Percentiles rank a stretch among this genome's conserved stretches.
Evolutionary conservation across 2,888 invertebrate species (phyloP).

Genomic region (Eupithecia insigniata): DNA sequence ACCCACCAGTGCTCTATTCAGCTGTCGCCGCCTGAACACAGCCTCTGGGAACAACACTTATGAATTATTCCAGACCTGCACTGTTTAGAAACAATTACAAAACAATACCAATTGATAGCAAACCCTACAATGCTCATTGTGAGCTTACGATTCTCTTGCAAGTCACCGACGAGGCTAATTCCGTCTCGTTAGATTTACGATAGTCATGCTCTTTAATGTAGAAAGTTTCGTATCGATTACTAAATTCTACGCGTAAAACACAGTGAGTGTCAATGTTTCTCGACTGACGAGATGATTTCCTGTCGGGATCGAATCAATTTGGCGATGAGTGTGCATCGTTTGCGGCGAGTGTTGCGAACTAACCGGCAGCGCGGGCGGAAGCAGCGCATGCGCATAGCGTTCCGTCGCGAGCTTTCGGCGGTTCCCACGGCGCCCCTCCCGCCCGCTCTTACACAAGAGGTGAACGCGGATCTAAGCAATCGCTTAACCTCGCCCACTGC

Average conservation of each 20-base stretch:
- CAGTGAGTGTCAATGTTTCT: constrained; percentile 55
- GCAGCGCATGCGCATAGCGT: constrained; percentile 72
- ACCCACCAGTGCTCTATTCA: constrained; percentile 80
- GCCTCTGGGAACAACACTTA: constrained; percentile 75
- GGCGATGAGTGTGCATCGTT: constrained; percentile 58
- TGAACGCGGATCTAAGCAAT: constrained; percentile 85
- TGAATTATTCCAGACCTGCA: constrained; percentile 79
- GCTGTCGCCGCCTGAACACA: constrained; percentile 75
- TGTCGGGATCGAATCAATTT: constrained; percentile 75
- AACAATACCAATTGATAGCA: constrained; percentile 78
- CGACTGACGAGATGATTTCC: constrained; percentile 69
- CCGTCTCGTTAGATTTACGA: constrained; percentile 45
- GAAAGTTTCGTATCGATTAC: constrained; percentile 52
- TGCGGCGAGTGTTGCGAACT: constrained; percentile 31
- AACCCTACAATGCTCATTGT: constrained; percentile 75
- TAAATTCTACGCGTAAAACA: constrained; percentile 43
- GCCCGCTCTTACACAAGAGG: constrained; percentile 79
- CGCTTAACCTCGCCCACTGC: constrained; percentile 84
- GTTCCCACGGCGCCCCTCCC: constrained; percentile 78
- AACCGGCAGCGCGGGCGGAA: constrained; percentile 76
- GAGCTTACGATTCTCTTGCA: constrained; percentile 58
- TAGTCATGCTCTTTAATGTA: constrained; percentile 51
- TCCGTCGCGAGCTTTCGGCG: constrained; percentile 76
- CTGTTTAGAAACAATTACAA: constrained; percentile 80
- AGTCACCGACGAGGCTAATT: constrained; percentile 46